phyloP scores from a whole-genome alignment of 2,797 vertebrate species.

The Coregonus sp. region DNA sequence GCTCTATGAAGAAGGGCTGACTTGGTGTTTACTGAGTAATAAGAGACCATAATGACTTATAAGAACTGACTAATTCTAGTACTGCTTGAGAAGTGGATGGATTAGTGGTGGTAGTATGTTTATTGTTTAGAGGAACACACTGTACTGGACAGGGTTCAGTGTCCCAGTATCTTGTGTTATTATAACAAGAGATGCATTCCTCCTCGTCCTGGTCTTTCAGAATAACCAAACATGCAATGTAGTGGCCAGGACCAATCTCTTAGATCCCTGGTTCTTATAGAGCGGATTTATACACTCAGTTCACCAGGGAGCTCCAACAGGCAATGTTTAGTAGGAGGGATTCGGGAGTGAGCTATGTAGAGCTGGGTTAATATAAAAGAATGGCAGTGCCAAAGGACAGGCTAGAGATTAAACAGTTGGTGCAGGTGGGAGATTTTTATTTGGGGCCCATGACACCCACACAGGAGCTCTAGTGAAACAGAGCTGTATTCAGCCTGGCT shows the following conservation, averaged over 20 bases:
- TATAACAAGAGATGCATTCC: no score
- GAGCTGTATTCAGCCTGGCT: slow-evolving; percentile 54
- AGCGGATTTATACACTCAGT: slow-evolving; percentile 70
- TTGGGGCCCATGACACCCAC: slow-evolving; percentile 38
- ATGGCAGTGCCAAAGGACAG: slow-evolving; percentile 11
- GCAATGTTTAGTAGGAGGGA: slow-evolving; percentile 16
- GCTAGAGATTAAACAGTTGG: slow-evolving; percentile 24
- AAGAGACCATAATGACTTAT: not conserved
- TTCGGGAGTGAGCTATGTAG: not conserved
- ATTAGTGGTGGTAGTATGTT: not conserved
- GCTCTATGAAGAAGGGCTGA: not conserved
- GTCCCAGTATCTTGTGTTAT: no score
- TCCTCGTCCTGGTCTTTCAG: not conserved
- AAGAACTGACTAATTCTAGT: not conserved
- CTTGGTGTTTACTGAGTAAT: not conserved
- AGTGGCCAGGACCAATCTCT: slow-evolving; percentile 65
- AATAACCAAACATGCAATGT: slow-evolving; percentile 54
- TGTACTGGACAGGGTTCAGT: no score
- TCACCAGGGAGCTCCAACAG: slow-evolving; percentile 59
- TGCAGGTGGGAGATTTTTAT: slow-evolving; percentile 27
- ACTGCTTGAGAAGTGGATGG: not conserved
- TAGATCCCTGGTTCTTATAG: slow-evolving; percentile 54
- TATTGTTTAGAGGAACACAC: not conserved
- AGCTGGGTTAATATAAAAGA: not conserved
- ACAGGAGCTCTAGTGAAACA: slow-evolving; percentile 48